Conservation (phyloP, 2,888 invertebrate species). For the Lasius platythorax region DNA sequence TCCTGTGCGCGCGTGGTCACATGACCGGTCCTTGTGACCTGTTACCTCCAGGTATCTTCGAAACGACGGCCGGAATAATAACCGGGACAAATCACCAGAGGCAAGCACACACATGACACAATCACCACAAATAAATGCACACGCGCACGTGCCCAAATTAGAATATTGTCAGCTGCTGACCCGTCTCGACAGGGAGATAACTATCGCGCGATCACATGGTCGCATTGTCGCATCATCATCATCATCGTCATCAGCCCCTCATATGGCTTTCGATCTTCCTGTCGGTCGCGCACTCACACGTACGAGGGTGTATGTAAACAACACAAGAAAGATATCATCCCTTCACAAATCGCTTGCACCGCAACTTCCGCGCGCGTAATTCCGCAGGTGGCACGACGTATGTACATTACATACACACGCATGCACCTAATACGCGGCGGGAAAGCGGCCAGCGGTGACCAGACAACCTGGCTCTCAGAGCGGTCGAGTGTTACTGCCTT, state of each 20-base stretch:
- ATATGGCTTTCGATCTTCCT: not conserved
- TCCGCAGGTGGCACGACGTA: constrained; percentile 69
- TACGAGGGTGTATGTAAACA: constrained; percentile 38
- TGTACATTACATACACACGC: constrained; percentile 23
- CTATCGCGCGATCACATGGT: not conserved
- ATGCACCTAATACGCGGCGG: constrained; percentile 46
- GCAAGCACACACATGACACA: not conserved
- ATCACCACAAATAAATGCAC: not conserved
- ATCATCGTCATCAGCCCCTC: not conserved
- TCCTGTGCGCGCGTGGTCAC: not conserved
- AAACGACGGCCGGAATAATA: not conserved
- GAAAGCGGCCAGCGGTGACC: constrained; percentile 64
- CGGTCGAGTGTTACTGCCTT: constrained; percentile 85
- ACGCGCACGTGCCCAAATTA: not conserved
- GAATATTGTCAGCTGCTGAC: not conserved
- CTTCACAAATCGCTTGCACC: constrained; percentile 30
- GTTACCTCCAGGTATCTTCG: not conserved
- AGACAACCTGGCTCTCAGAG: constrained; percentile 80
- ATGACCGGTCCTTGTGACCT: not conserved
- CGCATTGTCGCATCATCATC: not conserved
- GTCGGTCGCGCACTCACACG: not conserved
- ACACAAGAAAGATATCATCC: constrained; percentile 22
- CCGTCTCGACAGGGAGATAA: not conserved
- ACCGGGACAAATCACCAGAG: not conserved
- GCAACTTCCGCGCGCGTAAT: constrained; percentile 52